These are phyloP conservation scores for Poecilus cupreus DNA, from an alignment of 2,888 invertebrate species.

Conservation along the genomic window DNA sequence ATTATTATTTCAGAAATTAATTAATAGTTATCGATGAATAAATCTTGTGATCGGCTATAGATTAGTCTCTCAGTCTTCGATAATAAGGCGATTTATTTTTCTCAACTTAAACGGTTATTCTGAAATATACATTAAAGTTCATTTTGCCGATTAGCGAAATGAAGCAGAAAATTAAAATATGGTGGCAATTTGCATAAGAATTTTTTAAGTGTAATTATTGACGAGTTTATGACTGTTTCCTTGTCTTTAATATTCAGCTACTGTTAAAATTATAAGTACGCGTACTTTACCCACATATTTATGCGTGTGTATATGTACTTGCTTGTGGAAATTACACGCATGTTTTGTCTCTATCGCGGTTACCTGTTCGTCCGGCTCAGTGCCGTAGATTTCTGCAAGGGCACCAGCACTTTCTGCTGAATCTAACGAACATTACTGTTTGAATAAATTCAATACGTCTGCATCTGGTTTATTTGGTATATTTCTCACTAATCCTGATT, in stretches of 20 bases:
- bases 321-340: conserved; percentile 44
- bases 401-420: too few species aligned
- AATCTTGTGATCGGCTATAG: conserved; percentile 4
- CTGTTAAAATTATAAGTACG: conserved; percentile 24
- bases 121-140: conserved; percentile 4
- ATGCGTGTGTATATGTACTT: conserved; percentile 15
- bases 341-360: conserved; percentile 24
- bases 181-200: conserved; percentile 16
- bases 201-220: conserved; percentile 16
- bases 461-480: too few species aligned
- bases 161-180: conserved; percentile 37
- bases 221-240: conserved; percentile 1
- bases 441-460: too few species aligned
- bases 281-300: conserved; percentile 37
- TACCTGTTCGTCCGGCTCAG: conserved; percentile 41
- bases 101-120: not conserved
- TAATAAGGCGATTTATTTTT: conserved; percentile 6
- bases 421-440: too few species aligned
- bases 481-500: too few species aligned
- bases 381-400: not conserved
- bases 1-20: conserved; percentile 26
- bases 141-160: conserved; percentile 20
- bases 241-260: conserved; percentile 10
- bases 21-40: conserved; percentile 28
- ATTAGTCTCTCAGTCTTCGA: not conserved